Evolutionary conservation across 2,888 invertebrate genomes (phyloP).

Genomic region (Mellilla xanthometata): DNA sequence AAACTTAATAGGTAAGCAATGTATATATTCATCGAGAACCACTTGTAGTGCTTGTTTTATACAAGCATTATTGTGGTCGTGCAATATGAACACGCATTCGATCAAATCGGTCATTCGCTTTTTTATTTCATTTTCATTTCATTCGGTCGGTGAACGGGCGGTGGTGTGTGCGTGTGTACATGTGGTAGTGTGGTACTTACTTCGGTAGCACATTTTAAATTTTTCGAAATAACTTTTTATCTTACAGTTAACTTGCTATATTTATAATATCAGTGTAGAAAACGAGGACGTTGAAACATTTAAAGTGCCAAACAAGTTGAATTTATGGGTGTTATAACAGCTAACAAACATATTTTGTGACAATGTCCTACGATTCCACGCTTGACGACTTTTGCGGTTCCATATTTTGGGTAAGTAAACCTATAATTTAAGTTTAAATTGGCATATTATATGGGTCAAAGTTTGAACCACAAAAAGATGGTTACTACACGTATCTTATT

Average conservation of each 20-base stretch:
- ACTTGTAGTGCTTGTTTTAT: too few relatives aligned
- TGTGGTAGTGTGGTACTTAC: constrained; percentile 21
- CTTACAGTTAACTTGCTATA: constrained; percentile 11
- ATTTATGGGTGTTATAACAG: constrained; percentile 45
- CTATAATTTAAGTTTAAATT: constrained; percentile 7
- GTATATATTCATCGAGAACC: too few relatives aligned
- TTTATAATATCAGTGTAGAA: constrained; percentile 12
- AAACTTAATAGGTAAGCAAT: too few relatives aligned
- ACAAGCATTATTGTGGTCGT: too few relatives aligned
- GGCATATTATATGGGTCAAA: neutral
- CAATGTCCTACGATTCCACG: constrained; percentile 79
- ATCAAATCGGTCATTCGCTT: constrained; percentile 15
- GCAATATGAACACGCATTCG: neutral
- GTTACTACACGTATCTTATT: neutral
- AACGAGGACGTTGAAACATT: constrained; percentile 3
- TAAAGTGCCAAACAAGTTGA: constrained; percentile 28
- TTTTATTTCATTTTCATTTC: constrained; percentile 4
- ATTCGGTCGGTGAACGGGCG: constrained; percentile 12
- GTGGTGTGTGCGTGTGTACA: constrained; percentile 18
- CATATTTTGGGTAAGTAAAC: constrained; percentile 89
- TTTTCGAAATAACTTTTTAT: constrained; percentile 16
- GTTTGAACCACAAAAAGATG: too few relatives aligned
- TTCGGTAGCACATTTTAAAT: constrained; percentile 14
- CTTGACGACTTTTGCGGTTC: constrained; percentile 91
- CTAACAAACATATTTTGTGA: constrained; percentile 57